Percentiles rank a stretch among this genome's conserved stretches.
Conservation (phyloP, 2,888 invertebrate genomes). For the Rhagonycha lutea region DNA sequence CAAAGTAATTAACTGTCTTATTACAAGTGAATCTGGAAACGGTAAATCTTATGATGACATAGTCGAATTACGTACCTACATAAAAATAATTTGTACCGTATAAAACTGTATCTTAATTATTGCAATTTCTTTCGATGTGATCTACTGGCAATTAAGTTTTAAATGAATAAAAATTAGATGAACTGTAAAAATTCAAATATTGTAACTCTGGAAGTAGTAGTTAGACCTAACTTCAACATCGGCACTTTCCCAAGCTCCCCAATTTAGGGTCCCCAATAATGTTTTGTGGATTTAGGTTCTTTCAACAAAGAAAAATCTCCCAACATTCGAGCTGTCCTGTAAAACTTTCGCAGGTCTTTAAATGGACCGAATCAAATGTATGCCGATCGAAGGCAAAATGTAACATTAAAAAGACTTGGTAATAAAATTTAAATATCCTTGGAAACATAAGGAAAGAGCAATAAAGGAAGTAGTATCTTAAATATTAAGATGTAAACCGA, state of each 20-base stretch:
- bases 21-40: not conserved
- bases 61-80: not conserved
- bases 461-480: not conserved
- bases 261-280: too few relatives aligned
- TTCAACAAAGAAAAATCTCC: too few relatives aligned
- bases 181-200: not conserved
- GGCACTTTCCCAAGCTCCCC: too few relatives aligned
- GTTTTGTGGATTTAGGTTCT: too few relatives aligned
- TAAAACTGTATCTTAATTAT: not conserved
- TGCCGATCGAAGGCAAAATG: too few relatives aligned
- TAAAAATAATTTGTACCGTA: not conserved
- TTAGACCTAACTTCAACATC: too few relatives aligned
- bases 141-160: not conserved
- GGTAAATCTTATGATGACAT: not conserved
- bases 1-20: not conserved
- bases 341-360: not conserved
- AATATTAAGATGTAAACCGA: not conserved
- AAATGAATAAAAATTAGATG: not conserved
- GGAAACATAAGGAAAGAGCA: not conserved
- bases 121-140: not conserved
- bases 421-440: not conserved
- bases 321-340: too few relatives aligned
- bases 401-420: not conserved
- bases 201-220: too few relatives aligned
- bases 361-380: not conserved